Percentiles rank a stretch among this genome's conserved stretches.
Conservation (phyloP, 2,888 invertebrate genomes). For the Xanthostigma xanthostigma region DNA sequence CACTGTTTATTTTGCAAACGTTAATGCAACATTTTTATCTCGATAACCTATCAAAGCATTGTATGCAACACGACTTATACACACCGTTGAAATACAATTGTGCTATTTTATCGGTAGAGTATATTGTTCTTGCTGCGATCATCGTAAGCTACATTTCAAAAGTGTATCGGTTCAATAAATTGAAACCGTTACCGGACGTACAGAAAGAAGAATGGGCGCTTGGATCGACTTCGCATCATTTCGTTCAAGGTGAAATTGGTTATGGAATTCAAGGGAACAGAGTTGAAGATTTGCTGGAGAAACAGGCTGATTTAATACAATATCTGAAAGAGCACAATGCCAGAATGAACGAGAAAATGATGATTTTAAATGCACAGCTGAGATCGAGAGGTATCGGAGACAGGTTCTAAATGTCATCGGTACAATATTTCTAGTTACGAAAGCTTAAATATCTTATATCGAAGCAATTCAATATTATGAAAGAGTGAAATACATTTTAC, state of each 20-base stretch:
- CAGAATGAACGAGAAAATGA: constrained; percentile 46
- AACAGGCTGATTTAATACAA: constrained; percentile 55
- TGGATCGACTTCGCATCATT: constrained; percentile 32
- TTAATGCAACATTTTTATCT: constrained; percentile 40
- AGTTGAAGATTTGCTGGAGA: constrained; percentile 44
- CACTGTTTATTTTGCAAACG: constrained; percentile 37
- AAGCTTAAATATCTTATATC: not conserved
- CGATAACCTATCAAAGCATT: constrained; percentile 33
- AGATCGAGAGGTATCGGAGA: constrained; percentile 16
- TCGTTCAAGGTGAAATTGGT: constrained; percentile 34
- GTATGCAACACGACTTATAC: constrained; percentile 30
- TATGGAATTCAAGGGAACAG: constrained; percentile 32
- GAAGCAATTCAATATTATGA: too few species aligned
- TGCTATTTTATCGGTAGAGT: constrained; percentile 35
- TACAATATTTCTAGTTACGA: not conserved
- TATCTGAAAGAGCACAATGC: constrained; percentile 52
- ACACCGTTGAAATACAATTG: constrained; percentile 44
- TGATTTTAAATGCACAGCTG: constrained; percentile 38
- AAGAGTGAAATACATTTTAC: too few species aligned
- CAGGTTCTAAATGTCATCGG: not conserved
- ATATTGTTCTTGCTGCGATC: constrained; percentile 30
- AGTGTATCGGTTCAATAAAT: constrained; percentile 42
- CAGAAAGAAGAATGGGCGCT: constrained; percentile 42
- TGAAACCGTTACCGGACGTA: constrained; percentile 44
- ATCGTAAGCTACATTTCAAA: constrained; percentile 37